These are phyloP conservation scores for Bagarius yarrelli DNA, from an alignment of 2,113 vertebrate genomes.

Conservation along the genomic window DNA sequence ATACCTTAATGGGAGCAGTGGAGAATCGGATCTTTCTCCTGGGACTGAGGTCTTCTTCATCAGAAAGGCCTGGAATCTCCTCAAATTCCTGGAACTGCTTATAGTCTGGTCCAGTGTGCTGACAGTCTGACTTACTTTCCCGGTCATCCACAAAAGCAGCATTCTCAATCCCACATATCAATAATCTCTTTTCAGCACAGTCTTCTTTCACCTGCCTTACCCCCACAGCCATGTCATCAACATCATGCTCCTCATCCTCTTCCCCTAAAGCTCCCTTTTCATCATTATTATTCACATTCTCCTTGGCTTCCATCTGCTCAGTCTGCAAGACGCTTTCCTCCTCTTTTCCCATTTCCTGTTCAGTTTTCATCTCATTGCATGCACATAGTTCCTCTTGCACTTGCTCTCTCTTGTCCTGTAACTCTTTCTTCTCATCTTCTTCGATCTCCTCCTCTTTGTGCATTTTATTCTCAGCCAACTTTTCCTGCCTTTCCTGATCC, in stretches of 20 bases:
- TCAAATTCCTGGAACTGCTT: constrained; percentile 66
- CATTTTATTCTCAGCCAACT: constrained; percentile 20
- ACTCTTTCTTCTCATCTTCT: constrained; percentile 14
- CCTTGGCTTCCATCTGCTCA: constrained; percentile 14
- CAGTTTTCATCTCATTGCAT: constrained; percentile 31
- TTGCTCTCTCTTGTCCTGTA: constrained; percentile 5
- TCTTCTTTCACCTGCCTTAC: constrained; percentile 38
- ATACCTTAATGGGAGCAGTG: constrained; percentile 82
- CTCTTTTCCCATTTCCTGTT: constrained; percentile 35
- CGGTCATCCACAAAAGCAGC: constrained; percentile 74
- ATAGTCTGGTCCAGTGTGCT: constrained; percentile 40
- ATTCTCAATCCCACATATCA: constrained; percentile 76
- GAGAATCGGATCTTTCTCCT: constrained; percentile 80
- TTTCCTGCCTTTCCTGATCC: constrained; percentile 23
- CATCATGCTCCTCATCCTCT: constrained; percentile 48
- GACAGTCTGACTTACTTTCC: constrained; percentile 63
- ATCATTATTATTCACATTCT: constrained; percentile 34
- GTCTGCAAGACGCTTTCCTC: constrained; percentile 29
- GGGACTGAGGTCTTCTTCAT: constrained; percentile 64
- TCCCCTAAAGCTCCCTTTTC: constrained; percentile 43
- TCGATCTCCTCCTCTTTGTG: constrained; percentile 35
- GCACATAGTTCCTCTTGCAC: constrained; percentile 26
- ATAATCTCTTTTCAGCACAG: constrained; percentile 22
- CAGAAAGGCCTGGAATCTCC: constrained; percentile 77
- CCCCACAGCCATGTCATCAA: constrained; percentile 53